A percentile compares a stretch with the other conserved stretches of the same genome.
These are phyloP conservation scores for Tetrax tetrax DNA, from an alignment of 2,113 vertebrate genomes.

Conservation along the genomic window DNA sequence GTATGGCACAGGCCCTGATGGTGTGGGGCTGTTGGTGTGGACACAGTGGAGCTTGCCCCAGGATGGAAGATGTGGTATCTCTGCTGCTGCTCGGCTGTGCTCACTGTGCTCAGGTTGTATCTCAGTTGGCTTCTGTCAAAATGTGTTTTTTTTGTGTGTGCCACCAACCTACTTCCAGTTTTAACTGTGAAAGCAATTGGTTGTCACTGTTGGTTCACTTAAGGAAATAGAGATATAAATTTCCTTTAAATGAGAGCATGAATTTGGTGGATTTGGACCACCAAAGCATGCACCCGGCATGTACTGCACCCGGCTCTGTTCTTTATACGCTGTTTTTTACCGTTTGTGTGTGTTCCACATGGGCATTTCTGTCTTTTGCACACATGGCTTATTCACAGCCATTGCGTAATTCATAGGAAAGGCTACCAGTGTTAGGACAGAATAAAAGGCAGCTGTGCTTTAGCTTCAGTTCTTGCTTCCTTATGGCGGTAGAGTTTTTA, in stretches of 20 bases:
- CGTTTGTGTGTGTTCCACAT: not conserved
- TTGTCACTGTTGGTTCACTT: not conserved
- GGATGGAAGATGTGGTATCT: not conserved
- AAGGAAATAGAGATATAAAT: not conserved
- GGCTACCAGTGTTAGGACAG: not conserved
- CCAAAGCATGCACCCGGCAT: no score
- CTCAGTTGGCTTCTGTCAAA: not conserved
- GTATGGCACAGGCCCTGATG: accelerated
- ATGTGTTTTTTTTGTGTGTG: not conserved
- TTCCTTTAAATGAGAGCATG: not conserved
- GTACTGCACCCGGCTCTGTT: not conserved
- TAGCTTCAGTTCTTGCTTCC: not conserved
- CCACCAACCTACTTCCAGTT: not conserved
- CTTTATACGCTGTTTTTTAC: not conserved
- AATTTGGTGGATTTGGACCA: not conserved
- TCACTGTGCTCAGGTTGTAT: not conserved
- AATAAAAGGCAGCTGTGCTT: not conserved
- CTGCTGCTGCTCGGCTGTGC: not conserved
- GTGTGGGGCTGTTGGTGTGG: not conserved
- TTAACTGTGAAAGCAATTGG: not conserved
- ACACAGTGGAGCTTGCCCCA: not conserved
- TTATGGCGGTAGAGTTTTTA: not conserved
- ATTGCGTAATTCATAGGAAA: accelerated
- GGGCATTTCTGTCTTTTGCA: not conserved
- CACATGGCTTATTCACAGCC: not conserved